A percentile compares a stretch with the other conserved stretches of the same genome.
Evolutionary conservation across 2,113 vertebrate genomes (phyloP).

Genomic region (Plecturocebus donacophilus): DNA sequence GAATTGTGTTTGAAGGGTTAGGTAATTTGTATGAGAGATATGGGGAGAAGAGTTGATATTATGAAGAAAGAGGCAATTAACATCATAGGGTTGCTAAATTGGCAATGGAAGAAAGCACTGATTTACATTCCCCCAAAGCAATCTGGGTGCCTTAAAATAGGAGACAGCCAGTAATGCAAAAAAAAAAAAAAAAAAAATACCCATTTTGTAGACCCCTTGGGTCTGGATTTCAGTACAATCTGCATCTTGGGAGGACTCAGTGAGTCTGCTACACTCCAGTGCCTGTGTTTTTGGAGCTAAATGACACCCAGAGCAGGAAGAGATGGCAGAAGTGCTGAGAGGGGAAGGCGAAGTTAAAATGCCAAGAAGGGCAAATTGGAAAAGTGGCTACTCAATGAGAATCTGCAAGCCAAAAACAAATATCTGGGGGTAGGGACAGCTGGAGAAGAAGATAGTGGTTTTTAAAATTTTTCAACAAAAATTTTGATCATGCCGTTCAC

Average conservation of each 20-base stretch:
- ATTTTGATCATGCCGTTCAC: not conserved
- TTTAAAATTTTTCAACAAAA: not conserved
- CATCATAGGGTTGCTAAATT: conserved; percentile 23
- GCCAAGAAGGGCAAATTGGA: not conserved
- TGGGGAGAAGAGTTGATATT: not conserved
- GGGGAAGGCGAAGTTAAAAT: not conserved
- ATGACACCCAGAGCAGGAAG: not conserved
- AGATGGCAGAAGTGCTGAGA: not conserved
- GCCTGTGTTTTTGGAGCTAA: not conserved
- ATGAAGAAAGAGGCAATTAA: not conserved
- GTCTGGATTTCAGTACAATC: not conserved
- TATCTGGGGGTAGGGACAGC: not conserved
- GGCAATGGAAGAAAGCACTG: not conserved
- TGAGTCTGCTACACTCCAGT: not conserved
- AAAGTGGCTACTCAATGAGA: not conserved
- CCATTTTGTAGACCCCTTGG: not conserved
- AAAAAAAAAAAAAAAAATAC: not conserved
- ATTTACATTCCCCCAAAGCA: not conserved
- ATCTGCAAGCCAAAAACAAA: not conserved
- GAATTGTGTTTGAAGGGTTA: not conserved
- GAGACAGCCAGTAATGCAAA: not conserved
- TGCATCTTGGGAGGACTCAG: not conserved
- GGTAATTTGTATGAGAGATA: not conserved
- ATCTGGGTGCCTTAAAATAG: not conserved
- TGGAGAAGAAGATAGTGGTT: not conserved